phyloP scores from a whole-genome alignment of 1,140 invertebrate species.

The Eueides isabella region DNA sequence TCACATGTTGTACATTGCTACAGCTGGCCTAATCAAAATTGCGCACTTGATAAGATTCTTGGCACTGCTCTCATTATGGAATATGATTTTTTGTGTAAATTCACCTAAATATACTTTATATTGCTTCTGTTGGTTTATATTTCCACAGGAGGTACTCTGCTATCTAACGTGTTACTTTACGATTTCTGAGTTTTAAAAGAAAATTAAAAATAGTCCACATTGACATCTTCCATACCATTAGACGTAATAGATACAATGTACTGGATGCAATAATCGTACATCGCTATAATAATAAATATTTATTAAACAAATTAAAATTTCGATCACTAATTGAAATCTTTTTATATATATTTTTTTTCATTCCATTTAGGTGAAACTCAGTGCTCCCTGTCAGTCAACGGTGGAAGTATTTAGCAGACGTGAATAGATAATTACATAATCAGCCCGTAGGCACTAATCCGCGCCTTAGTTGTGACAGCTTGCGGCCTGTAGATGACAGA shows the following conservation, averaged over 20 bases:
- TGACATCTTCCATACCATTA: too few species aligned
- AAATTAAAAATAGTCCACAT: too few species aligned
- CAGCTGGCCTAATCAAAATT: slow-evolving; percentile 44
- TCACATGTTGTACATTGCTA: slow-evolving; percentile 49
- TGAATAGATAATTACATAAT: slow-evolving; percentile 15
- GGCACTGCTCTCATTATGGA: slow-evolving; percentile 16
- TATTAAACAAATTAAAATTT: too few species aligned
- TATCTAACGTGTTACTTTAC: too few species aligned
- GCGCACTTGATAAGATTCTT: slow-evolving; percentile 40
- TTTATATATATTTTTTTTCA: not conserved
- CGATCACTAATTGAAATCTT: too few species aligned
- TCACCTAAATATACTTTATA: not conserved
- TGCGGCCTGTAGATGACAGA: slow-evolving; percentile 1
- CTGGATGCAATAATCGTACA: too few species aligned
- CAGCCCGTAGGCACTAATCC: slow-evolving; percentile 12
- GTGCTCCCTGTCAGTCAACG: not conserved
- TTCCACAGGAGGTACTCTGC: too few species aligned
- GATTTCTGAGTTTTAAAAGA: too few species aligned
- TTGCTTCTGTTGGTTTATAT: too few species aligned
- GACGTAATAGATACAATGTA: too few species aligned
- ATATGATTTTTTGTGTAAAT: slow-evolving; percentile 11
- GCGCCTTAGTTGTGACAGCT: slow-evolving; percentile 9
- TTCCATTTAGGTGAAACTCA: not conserved
- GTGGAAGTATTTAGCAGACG: slow-evolving; percentile 11
- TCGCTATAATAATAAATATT: too few species aligned